These are phyloP conservation scores for Acrocephalus kingi DNA, from an alignment of 2,113 vertebrate genomes.

Conservation along the genomic window DNA sequence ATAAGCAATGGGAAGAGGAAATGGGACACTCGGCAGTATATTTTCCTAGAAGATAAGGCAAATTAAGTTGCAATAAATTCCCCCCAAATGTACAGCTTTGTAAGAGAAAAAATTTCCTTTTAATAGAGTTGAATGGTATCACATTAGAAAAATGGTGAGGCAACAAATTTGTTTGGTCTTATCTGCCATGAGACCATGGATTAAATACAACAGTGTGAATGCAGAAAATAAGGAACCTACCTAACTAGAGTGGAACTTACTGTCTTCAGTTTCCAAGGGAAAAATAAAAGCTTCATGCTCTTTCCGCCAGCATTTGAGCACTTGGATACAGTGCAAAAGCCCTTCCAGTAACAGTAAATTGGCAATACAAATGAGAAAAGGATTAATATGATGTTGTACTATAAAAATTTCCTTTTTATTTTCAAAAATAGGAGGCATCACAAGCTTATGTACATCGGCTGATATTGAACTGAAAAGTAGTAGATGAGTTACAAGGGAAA, in stretches of 20 bases:
- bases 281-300: not conserved
- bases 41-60: not conserved
- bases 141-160: not conserved
- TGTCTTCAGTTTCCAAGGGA: not conserved
- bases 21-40: not conserved
- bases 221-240: not conserved
- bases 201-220: not conserved
- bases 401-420: not conserved
- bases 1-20: not conserved
- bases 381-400: not conserved
- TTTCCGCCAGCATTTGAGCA: not conserved
- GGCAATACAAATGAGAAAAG: not conserved
- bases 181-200: not conserved
- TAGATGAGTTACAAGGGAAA: not conserved
- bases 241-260: not conserved
- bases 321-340: not conserved
- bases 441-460: not conserved
- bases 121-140: not conserved
- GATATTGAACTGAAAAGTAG: not conserved
- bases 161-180: not conserved
- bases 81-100: not conserved
- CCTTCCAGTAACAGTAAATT: not conserved
- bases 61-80: constrained; percentile 25
- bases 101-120: not conserved
- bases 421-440: not conserved